phyloP scores from a whole-genome alignment of 2,797 vertebrate genomes.

The Sebastes goodei region DNA sequence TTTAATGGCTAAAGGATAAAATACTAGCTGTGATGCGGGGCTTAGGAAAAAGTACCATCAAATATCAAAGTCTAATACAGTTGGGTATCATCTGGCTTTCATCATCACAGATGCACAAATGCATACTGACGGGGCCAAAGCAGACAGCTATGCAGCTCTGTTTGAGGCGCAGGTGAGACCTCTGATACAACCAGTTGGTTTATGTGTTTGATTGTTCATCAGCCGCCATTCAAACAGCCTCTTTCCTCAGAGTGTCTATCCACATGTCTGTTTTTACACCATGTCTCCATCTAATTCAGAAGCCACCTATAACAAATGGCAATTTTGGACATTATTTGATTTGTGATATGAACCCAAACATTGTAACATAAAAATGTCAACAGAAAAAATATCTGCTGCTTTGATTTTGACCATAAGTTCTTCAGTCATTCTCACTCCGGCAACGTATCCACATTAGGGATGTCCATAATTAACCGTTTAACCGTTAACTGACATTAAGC shows the following conservation, averaged over 20 bases:
- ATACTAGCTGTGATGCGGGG: background rate
- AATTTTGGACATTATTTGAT: background rate
- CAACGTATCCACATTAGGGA: background rate
- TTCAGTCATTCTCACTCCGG: background rate
- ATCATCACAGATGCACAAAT: constrained; percentile 7
- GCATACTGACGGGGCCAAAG: background rate
- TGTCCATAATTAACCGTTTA: too few species aligned
- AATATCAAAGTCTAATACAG: constrained; percentile 16
- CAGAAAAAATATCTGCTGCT: background rate
- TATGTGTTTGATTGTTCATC: background rate
- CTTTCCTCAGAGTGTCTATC: background rate
- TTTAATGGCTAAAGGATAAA: constrained; percentile 18
- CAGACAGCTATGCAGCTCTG: background rate
- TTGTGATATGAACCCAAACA: background rate
- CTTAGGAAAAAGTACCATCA: constrained; percentile 12
- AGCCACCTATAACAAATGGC: background rate
- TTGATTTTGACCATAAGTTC: background rate
- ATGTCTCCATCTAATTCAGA: background rate
- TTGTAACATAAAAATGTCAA: background rate
- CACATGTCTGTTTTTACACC: background rate
- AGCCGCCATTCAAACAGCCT: background rate
- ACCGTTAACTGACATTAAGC: too few species aligned
- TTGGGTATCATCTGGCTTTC: constrained; percentile 1
- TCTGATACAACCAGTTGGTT: background rate
- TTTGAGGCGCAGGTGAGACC: background rate